These are phyloP conservation scores for Crypturellus undulatus DNA, from an alignment of 2,113 vertebrate species.

Conservation along the genomic window DNA sequence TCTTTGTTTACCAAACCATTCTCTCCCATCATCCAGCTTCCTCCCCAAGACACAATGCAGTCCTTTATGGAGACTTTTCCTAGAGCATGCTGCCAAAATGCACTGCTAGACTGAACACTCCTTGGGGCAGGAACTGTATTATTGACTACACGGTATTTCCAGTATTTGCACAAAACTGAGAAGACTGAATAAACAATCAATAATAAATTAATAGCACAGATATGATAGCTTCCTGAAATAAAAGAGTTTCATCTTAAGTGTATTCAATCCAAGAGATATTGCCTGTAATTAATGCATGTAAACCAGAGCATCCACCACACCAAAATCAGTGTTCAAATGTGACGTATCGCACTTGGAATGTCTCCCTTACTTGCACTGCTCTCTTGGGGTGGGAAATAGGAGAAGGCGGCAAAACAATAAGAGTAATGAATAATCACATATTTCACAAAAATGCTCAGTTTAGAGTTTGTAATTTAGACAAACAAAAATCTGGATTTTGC, in stretches of 20 bases:
- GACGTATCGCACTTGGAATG: conserved; percentile 22
- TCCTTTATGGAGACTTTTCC: neutral
- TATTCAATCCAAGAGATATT: conserved; percentile 14
- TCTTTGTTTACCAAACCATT: neutral
- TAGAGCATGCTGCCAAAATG: neutral
- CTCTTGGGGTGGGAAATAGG: conserved; percentile 42
- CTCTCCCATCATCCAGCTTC: neutral
- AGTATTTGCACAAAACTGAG: neutral
- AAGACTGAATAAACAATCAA: neutral
- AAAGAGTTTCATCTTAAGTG: neutral
- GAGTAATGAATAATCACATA: conserved; percentile 53
- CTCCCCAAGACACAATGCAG: neutral
- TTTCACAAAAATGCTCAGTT: conserved; percentile 26
- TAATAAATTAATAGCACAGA: neutral
- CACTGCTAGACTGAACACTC: neutral
- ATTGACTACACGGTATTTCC: neutral
- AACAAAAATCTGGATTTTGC: neutral
- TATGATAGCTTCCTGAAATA: neutral
- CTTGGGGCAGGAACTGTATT: neutral
- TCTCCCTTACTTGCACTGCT: conserved; percentile 25
- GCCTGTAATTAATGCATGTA: conserved; percentile 26
- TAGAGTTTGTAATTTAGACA: neutral
- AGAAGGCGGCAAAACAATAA: conserved; percentile 40
- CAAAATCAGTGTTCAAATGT: conserved; percentile 1
- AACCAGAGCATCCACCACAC: conserved; percentile 47